A percentile compares a stretch with the other conserved stretches of the same genome.
These are phyloP conservation scores for Hydrolagus affinis DNA, from an alignment of 2,113 vertebrate genomes.

Conservation along the genomic window DNA sequence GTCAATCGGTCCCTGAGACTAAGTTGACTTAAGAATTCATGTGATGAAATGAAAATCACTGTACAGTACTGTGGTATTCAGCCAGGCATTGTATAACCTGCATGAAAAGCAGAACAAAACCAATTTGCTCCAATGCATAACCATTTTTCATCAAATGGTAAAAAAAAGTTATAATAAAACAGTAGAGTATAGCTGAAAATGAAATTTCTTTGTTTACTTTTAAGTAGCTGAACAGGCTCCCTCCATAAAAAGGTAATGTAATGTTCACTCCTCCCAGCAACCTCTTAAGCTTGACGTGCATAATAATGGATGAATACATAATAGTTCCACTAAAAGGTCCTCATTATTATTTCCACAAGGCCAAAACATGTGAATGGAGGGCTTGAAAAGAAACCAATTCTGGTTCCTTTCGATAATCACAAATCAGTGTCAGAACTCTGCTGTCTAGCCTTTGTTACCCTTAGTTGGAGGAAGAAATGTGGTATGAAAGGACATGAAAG, in stretches of 20 bases:
- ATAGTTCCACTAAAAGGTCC: neutral
- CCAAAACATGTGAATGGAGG: too few species aligned
- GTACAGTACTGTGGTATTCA: neutral
- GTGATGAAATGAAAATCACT: neutral
- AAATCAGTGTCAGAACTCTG: too few species aligned
- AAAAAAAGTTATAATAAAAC: neutral
- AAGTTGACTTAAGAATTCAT: neutral
- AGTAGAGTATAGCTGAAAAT: neutral
- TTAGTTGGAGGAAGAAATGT: too few species aligned
- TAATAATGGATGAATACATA: neutral
- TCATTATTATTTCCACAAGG: neutral
- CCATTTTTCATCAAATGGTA: neutral
- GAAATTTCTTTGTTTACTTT: neutral
- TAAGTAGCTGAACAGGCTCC: neutral
- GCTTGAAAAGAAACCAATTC: too few species aligned
- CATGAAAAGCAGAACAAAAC: neutral
- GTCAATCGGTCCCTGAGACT: neutral
- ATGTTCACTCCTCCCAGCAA: neutral
- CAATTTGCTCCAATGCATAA: constrained; percentile 6
- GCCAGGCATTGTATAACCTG: neutral
- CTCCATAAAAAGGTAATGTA: neutral
- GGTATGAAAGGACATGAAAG: too few species aligned
- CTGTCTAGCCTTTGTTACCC: too few species aligned
- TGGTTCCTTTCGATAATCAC: too few species aligned
- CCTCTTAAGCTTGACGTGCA: neutral